phyloP scores from a whole-genome alignment of 35 echinoderm and acorn worm genomes.

The Holothuria glaberrima region DNA sequence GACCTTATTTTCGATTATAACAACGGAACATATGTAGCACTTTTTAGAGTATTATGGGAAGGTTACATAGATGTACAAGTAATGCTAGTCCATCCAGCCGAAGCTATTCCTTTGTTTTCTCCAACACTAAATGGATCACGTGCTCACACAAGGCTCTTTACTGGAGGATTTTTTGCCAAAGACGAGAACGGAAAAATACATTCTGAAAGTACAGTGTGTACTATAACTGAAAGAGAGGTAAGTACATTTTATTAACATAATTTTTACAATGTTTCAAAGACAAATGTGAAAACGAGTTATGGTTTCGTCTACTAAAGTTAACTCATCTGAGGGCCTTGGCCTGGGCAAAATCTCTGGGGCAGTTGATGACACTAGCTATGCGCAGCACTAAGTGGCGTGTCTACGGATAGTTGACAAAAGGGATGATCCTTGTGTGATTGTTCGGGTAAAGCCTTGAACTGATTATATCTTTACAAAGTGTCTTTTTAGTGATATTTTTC shows the following conservation, averaged over 20 bases:
- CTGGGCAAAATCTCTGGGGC: too few species aligned
- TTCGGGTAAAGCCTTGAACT: too few species aligned
- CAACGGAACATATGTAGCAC: background rate
- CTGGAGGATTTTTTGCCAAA: background rate
- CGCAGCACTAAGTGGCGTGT: too few species aligned
- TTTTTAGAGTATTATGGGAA: constrained; percentile 39
- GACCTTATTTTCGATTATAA: background rate
- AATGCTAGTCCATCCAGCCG: constrained; percentile 1
- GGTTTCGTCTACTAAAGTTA: too few species aligned
- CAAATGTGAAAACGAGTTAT: too few species aligned
- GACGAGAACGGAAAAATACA: background rate
- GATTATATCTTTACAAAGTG: too few species aligned
- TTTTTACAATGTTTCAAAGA: too few species aligned
- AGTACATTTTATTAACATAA: background rate
- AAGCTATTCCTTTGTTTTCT: background rate
- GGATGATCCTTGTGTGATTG: too few species aligned
- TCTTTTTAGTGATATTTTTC: too few species aligned
- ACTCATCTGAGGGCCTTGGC: too few species aligned
- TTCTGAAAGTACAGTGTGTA: background rate
- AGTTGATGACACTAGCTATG: too few species aligned
- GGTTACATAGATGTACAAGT: background rate
- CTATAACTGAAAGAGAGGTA: background rate
- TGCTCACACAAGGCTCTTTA: background rate
- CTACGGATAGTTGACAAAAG: too few species aligned
- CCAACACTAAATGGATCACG: background rate